A percentile compares a stretch with the other conserved stretches of the same genome.
Conservation (phyloP, 2,888 invertebrate species). For the Cetonia aurata region DNA sequence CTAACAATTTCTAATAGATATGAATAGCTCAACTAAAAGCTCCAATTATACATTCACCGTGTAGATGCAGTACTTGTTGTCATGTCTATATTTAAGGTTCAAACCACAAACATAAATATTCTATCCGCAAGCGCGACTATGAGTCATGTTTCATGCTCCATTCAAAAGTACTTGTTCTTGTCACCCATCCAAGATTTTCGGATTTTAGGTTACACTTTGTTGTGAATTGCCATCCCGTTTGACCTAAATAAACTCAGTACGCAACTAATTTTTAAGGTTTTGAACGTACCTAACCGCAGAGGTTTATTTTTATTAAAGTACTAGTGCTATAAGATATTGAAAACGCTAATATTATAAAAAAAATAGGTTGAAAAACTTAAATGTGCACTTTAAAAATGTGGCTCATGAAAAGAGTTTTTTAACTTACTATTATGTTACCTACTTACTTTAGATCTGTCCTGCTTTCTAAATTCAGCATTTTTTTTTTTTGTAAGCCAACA, state of each 20-base stretch:
- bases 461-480: background rate
- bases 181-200: slow-evolving; percentile 28
- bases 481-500: background rate
- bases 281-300: background rate
- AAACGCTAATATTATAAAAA: too few relatives aligned
- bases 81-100: slow-evolving; percentile 38
- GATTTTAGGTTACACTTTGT: slow-evolving; percentile 30
- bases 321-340: too few relatives aligned
- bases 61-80: slow-evolving; percentile 29
- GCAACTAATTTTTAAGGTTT: background rate
- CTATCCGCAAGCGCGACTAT: slow-evolving; percentile 9
- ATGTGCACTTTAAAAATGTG: too few relatives aligned
- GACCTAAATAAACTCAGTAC: background rate
- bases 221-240: slow-evolving; percentile 3
- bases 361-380: too few relatives aligned
- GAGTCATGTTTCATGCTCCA: slow-evolving; percentile 27
- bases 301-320: too few relatives aligned
- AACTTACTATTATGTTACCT: too few relatives aligned
- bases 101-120: slow-evolving; percentile 26
- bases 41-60: background rate
- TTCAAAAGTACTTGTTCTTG: slow-evolving; percentile 23
- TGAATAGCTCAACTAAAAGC: background rate
- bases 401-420: too few relatives aligned
- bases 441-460: background rate
- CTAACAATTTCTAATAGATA: background rate